phyloP scores from a whole-genome alignment of 2,797 vertebrate species.

The Chelidonichthys spinosus region DNA sequence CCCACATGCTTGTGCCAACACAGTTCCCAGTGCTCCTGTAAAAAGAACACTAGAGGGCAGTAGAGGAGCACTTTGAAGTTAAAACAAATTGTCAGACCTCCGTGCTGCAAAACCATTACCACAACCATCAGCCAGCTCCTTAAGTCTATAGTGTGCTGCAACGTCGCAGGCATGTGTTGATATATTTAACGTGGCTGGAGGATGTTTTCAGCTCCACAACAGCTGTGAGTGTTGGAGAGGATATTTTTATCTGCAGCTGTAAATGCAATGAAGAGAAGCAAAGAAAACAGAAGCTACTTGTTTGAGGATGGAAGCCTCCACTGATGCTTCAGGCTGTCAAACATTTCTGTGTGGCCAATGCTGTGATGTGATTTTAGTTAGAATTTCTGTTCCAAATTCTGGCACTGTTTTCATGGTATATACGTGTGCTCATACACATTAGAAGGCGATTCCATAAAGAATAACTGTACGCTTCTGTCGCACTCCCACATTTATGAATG shows the following conservation, averaged over 20 bases:
- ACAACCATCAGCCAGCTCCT: background rate
- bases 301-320: background rate
- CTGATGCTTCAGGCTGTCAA: background rate
- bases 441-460: background rate
- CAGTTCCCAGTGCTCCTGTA: background rate
- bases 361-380: background rate
- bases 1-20: background rate
- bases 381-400: background rate
- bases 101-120: background rate
- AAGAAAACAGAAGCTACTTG: background rate
- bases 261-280: background rate
- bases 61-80: constrained; percentile 34
- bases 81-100: background rate
- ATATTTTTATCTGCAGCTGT: constrained; percentile 1
- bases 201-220: constrained; percentile 7
- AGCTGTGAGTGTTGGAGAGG: background rate
- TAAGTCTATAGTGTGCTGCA: background rate
- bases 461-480: background rate
- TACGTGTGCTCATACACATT: background rate
- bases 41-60: constrained; percentile 53
- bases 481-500: background rate
- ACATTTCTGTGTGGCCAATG: background rate
- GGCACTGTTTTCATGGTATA: constrained; percentile 37
- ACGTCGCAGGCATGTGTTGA: background rate
- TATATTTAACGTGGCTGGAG: background rate